Evolutionary conservation across 1,140 invertebrate species (phyloP), one percentile per base, ranked within the genome.

Genomic region (Melipona quadrifasciata): DNA sequence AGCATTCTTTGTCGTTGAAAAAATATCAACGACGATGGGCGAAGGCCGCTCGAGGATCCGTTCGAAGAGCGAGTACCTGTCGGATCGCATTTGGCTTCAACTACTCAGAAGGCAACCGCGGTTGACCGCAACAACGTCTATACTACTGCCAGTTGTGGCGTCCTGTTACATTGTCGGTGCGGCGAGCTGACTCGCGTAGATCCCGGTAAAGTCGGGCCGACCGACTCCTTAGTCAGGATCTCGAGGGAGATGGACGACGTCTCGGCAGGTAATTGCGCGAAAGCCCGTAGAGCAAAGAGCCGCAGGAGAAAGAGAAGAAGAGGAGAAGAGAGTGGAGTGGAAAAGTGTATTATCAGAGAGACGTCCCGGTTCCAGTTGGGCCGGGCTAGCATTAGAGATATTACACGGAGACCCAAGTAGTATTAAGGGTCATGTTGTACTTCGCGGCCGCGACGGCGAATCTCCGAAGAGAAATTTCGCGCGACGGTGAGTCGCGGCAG

Each of bases 71-170:
- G 86, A 91, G 84, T 82, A 91, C 87, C 88, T 90, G 91, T 90
- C 90, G 80, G 81, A 78, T 80, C 86, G 84, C 79, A 92, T 93
- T 87, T 86, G 74, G 87, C 76, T 70, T 82, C 79, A 83, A 91
- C 90, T 92, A 92, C 86, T 90, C 90, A 89, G 84, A 89, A 90
- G 85, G 85, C 84, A 58, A 78, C 82, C 80, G 89, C 77, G 92
- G 90, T 92, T 93, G 93, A 91, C 93, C 93, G 74, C 91, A 92
- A 90, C 92, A 91, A 90, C 88, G 91, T 91, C 91, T 93, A 86
- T 91, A 92, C 93, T 78, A 93, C 92, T 92, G 90, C n/a, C 10
- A 31, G 77, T 83, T 84, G 65, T 65, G 34, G 80, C 76, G 57
- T 57, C 53, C 19, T 86, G 70, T 80, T 86, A 82, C 75, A 79